Evolutionary conservation across 2,113 vertebrate species (phyloP).

Genomic region (Tapirus terrestris): DNA sequence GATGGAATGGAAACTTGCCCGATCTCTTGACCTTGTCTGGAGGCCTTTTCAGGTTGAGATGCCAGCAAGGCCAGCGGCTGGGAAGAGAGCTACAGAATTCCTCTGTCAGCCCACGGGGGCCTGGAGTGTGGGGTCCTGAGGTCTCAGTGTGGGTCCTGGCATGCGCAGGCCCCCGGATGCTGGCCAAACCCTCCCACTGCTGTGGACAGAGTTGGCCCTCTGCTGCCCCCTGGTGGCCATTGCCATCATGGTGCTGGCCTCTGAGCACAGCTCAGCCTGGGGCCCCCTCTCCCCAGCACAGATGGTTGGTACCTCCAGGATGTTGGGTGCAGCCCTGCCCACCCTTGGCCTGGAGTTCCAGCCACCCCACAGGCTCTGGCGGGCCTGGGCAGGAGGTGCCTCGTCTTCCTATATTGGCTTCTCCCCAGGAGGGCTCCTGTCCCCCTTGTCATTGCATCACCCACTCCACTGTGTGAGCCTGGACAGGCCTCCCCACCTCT

Average conservation of each 20-base stretch:
- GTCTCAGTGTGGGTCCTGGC: background rate
- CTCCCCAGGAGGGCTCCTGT: background rate
- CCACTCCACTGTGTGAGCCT: background rate
- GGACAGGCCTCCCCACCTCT: background rate
- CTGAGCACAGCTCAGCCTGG: background rate
- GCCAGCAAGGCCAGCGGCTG: background rate
- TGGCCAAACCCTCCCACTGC: background rate
- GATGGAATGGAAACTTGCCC: background rate
- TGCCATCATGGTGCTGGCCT: background rate
- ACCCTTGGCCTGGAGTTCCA: background rate
- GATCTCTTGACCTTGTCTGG: background rate
- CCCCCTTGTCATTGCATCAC: background rate
- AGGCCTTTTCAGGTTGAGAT: background rate
- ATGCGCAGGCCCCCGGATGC: too few species aligned
- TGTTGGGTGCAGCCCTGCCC: background rate
- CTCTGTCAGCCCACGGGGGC: background rate
- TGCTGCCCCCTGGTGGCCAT: slow-evolving; percentile 47
- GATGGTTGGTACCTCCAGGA: background rate
- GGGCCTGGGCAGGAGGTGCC: background rate
- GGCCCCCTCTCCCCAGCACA: background rate
- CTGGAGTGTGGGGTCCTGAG: background rate
- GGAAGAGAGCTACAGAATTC: background rate
- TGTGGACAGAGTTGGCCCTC: background rate
- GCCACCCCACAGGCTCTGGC: background rate
- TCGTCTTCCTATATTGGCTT: background rate